These are phyloP conservation scores for Osmerus mordax DNA, from an alignment of 2,113 vertebrate genomes.

Conservation along the genomic window DNA sequence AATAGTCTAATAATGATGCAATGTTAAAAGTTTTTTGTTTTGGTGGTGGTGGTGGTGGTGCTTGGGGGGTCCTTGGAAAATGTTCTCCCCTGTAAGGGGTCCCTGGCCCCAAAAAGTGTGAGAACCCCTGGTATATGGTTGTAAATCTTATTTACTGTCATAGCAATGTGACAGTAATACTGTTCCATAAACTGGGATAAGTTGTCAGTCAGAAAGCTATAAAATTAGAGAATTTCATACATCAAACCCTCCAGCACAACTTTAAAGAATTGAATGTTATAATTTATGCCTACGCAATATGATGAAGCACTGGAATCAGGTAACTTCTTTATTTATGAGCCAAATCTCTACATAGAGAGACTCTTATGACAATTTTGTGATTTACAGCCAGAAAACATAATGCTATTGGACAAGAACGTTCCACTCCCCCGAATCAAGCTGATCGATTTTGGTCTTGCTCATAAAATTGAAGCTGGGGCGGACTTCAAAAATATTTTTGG, in stretches of 20 bases:
- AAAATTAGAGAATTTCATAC: background rate
- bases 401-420: slow-evolving; percentile 90
- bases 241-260: slow-evolving; percentile 27
- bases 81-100: too few relatives aligned
- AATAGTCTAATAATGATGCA: too few relatives aligned
- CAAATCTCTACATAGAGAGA: too few relatives aligned
- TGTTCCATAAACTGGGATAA: too few relatives aligned
- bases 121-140: too few relatives aligned
- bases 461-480: slow-evolving; percentile 88
- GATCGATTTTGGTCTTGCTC: slow-evolving; percentile 95
- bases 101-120: too few relatives aligned
- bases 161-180: too few relatives aligned
- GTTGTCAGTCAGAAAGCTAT: too few relatives aligned
- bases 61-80: too few relatives aligned
- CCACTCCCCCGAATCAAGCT: slow-evolving; percentile 89
- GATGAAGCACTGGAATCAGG: slow-evolving; percentile 37
- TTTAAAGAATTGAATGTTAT: slow-evolving; percentile 12
- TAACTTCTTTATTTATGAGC: slow-evolving; percentile 23
- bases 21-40: too few relatives aligned
- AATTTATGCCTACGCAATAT: slow-evolving; percentile 37
- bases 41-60: too few relatives aligned
- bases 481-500: slow-evolving; percentile 99
- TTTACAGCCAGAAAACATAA: slow-evolving; percentile 95
- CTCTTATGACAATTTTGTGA: background rate
- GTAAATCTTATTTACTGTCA: too few relatives aligned